Base-by-base conservation (phyloP, 2,113 vertebrate species). In the Erythrocercus mccallii region DNA sequence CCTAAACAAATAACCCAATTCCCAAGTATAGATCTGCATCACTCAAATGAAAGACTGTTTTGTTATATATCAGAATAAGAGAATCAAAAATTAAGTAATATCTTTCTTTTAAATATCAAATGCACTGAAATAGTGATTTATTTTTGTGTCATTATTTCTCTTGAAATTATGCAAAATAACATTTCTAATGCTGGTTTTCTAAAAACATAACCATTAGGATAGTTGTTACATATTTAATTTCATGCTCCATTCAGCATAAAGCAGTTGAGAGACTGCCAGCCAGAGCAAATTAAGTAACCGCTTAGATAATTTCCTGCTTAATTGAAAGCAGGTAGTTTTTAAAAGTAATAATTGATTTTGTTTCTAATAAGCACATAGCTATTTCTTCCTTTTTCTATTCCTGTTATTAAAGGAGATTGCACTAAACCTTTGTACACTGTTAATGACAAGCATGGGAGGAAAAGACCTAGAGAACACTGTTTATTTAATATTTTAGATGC, bases 311-410 rank as follows among this genome's bases (percentile, higher is more conserved):
- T 98, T 98, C 97, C 97, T 97, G 91, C 96, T 98, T 98, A 98
- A 98, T 98, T 98, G 97, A 98, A 98, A 98, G 97, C 98, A 98
- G 98, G 98, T 98, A 98, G 93, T 96, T 98, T 97, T 97, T 94
- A 94, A 98, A 98, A 97, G 97, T 98, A 98, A 97, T 98, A 97
- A 98, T 98, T 98, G 96, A 96, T 98, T 98, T 98, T 97, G 92
- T 97, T 98, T 97, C 97, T 97, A 98, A 97, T 97, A 96, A 97
- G 78, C 51, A 1, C 83, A 91, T 90, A 95, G 93, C 95, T 95
- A 62, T 96, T 97, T 96, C 86, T 96, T 92, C 79, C 77, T 93
- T 94, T 89, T 96, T 74, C 80, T 93, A 96, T 84, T 97, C 61
- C 73, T 92, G 61, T 93, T 95, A 92, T 88, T 93, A 89, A 94